phyloP scores from a whole-genome alignment of 2,797 vertebrate species.

The Anniella stebbinsi region DNA sequence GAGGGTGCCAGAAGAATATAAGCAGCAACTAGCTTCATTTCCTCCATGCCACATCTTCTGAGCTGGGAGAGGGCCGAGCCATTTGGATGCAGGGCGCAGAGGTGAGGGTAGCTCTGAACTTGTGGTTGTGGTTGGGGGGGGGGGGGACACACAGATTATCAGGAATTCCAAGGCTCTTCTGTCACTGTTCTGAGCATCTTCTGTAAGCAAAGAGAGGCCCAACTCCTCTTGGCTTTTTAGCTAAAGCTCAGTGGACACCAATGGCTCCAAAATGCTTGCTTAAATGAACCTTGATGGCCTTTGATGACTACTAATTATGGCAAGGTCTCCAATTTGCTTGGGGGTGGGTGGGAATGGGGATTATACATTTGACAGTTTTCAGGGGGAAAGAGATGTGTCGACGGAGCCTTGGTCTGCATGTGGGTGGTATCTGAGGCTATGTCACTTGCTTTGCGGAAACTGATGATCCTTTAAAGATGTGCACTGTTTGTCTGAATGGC shows the following conservation, averaged over 20 bases:
- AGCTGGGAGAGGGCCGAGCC: neutral
- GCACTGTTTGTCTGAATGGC: neutral
- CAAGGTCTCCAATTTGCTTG: neutral
- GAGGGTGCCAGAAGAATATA: neutral
- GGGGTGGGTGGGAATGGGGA: neutral
- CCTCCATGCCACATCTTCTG: neutral
- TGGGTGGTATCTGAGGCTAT: neutral
- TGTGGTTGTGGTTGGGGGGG: neutral
- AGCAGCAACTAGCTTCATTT: neutral
- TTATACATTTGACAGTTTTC: neutral
- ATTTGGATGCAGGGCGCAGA: neutral
- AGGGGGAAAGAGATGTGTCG: neutral
- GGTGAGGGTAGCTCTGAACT: fast-evolving
- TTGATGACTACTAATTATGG: neutral
- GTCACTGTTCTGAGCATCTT: neutral
- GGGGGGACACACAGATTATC: neutral
- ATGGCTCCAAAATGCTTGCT: neutral
- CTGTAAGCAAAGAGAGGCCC: neutral
- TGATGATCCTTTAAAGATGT: neutral
- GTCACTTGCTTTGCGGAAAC: neutral
- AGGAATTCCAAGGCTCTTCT: too few relatives aligned
- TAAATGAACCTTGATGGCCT: neutral
- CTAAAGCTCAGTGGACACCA: neutral
- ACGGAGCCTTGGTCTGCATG: neutral
- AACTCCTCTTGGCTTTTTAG: neutral